Conservation (phyloP, 2,888 invertebrate genomes). For the Anagyrus pseudococci region DNA sequence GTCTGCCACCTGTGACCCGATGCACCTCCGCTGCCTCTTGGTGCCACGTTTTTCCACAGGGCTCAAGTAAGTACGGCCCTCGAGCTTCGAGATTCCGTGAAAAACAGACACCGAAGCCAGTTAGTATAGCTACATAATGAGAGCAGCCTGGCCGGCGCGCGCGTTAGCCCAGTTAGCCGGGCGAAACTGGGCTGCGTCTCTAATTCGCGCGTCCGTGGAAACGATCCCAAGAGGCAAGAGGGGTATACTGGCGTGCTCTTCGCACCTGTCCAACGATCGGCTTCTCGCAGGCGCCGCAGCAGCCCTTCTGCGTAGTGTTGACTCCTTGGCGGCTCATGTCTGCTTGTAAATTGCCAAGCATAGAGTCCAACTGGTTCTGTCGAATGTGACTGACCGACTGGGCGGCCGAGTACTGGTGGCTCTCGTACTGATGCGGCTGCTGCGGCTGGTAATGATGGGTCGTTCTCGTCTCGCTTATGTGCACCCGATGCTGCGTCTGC, state of each 20-base stretch:
- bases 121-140: background rate
- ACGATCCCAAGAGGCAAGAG: no score
- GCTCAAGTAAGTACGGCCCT: no score
- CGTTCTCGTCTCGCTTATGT: no score
- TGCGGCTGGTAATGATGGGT: constrained; percentile 65
- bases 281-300: constrained; percentile 98
- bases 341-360: constrained; percentile 93
- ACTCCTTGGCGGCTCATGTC: constrained; percentile 99
- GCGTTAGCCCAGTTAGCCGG: background rate
- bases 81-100: no score
- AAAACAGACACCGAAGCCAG: no score
- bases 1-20: no score
- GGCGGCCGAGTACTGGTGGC: constrained; percentile 60
- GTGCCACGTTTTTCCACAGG: no score
- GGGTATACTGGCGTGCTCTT: no score
- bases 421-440: constrained; percentile 53
- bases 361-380: constrained; percentile 81
- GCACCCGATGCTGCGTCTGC: constrained; percentile 53
- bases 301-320: constrained; percentile 97
- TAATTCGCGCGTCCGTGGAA: no score
- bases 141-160: background rate
- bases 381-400: constrained; percentile 64
- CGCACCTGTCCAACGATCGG: constrained; percentile 95
- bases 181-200: no score
- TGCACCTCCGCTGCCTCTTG: no score